These are phyloP conservation scores for Tangara arthus DNA, from an alignment of 2,797 vertebrate species.

Conservation along the genomic window DNA sequence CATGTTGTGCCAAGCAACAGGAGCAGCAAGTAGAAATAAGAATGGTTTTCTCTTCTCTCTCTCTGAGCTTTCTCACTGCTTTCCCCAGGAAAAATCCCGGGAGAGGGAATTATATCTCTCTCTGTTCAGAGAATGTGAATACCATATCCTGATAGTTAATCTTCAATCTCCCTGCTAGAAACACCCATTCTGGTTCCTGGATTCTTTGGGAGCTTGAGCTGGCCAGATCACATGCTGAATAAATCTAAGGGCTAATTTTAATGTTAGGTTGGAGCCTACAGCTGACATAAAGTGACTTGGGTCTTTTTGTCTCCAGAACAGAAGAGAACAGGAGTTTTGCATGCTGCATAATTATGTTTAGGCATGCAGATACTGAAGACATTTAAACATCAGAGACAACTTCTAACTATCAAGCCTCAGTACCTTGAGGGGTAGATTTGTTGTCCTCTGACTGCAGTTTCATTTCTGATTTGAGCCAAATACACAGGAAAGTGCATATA, in stretches of 20 bases:
- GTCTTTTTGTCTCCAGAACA: not conserved
- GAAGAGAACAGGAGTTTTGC: not conserved
- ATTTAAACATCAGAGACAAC: not conserved
- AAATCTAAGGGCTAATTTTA: not conserved
- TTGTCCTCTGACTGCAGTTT: not conserved
- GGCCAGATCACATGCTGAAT: not conserved
- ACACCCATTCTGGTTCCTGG: not conserved
- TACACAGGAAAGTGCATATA: not conserved
- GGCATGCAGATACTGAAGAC: not conserved
- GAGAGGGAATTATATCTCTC: no score
- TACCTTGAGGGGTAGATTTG: not conserved
- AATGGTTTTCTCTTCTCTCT: no score
- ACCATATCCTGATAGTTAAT: not conserved
- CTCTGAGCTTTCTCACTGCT: no score
- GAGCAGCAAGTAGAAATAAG: no score
- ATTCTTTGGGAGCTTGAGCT: not conserved
- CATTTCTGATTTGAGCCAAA: not conserved
- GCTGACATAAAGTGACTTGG: not conserved
- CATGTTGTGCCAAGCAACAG: no score
- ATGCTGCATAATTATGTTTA: accelerated
- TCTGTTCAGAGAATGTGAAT: no score
- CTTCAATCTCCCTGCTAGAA: not conserved
- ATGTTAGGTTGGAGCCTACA: not conserved
- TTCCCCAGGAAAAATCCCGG: no score
- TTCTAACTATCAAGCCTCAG: not conserved